Percentiles rank a stretch among this genome's conserved stretches.
Evolutionary conservation across 2,797 vertebrate species (phyloP).

Genomic region (Anas acuta): DNA sequence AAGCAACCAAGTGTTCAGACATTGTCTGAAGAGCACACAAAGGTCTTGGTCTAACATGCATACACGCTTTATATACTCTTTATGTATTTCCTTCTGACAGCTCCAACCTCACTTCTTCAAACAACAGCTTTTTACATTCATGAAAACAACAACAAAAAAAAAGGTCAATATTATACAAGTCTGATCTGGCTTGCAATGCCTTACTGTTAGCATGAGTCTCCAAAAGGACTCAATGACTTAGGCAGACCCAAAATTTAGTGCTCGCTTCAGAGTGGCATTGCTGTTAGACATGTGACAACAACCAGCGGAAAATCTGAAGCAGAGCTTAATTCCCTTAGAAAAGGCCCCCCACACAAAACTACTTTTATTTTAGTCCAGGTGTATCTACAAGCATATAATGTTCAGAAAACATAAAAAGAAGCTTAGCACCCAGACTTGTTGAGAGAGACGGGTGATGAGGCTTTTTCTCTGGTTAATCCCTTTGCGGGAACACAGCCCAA

Average conservation of each 20-base stretch:
- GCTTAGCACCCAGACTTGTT: not conserved
- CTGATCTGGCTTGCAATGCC: not conserved
- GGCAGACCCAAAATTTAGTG: not conserved
- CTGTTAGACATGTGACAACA: not conserved
- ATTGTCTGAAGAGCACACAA: not conserved
- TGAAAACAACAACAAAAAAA: not conserved
- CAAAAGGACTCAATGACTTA: not conserved
- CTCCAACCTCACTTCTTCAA: not conserved
- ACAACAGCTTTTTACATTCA: not conserved
- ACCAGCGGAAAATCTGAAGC: not conserved
- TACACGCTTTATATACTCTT: not conserved
- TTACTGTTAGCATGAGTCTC: not conserved
- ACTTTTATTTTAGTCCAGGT: not conserved
- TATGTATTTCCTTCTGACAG: not conserved
- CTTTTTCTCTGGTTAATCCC: constrained; percentile 18
- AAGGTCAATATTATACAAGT: fast-evolving
- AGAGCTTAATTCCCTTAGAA: not conserved
- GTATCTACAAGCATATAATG: not conserved
- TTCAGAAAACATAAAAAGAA: not conserved
- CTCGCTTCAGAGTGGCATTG: not conserved
- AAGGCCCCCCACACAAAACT: not conserved
- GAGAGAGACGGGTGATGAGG: not conserved
- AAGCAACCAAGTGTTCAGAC: not conserved
- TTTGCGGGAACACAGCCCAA: not conserved
- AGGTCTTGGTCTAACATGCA: not conserved